These are phyloP conservation scores for Atrichornis clamosus DNA, from an alignment of 2,113 vertebrate species.

Conservation along the genomic window DNA sequence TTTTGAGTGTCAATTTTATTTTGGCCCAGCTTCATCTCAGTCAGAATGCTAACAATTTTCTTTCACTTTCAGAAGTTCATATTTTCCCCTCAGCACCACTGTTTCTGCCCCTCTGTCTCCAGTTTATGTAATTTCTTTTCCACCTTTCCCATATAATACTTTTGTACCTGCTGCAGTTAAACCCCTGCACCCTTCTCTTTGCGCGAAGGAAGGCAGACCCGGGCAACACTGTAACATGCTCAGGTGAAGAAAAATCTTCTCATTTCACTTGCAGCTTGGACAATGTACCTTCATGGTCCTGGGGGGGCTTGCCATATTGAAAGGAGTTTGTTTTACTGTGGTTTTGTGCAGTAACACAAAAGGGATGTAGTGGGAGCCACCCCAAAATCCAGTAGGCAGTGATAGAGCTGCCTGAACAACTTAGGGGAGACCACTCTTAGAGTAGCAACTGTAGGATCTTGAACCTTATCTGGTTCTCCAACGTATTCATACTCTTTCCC, in stretches of 20 bases:
- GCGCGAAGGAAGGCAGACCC: neutral
- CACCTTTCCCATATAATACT: neutral
- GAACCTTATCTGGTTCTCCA: neutral
- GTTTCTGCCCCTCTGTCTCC: neutral
- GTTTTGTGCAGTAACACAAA: neutral
- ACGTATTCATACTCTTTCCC: neutral
- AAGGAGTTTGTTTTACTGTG: neutral
- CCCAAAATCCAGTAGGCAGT: neutral
- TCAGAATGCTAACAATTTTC: neutral
- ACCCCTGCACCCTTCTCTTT: neutral
- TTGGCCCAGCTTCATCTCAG: neutral
- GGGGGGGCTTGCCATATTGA: neutral
- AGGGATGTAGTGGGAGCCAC: neutral
- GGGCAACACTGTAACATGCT: rapidly evolving
- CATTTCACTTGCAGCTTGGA: neutral
- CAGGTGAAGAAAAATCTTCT: neutral
- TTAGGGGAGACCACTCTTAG: neutral
- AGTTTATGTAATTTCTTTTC: neutral
- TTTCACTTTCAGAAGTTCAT: neutral
- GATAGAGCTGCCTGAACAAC: neutral
- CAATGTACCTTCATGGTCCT: neutral
- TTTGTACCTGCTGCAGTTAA: neutral
- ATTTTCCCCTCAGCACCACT: neutral
- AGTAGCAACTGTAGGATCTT: neutral
- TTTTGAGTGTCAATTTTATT: neutral